Conservation (phyloP, 30 jellyfish, hydroid and myxozoan genomes). For the Aurelia aurita complex sp. Pacific region DNA sequence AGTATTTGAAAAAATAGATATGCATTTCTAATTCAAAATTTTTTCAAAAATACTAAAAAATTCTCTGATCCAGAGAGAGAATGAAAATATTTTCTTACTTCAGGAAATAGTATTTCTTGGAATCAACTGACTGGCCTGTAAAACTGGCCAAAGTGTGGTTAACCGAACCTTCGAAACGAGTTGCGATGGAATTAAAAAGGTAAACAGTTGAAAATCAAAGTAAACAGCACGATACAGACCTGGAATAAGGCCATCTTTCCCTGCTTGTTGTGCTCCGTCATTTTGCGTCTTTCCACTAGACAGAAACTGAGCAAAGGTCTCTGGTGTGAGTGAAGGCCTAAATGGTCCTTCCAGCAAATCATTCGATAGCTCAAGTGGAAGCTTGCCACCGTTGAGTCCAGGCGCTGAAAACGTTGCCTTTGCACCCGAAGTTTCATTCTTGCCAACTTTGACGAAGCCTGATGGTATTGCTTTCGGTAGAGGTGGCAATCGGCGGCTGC, state of each 20-base stretch:
- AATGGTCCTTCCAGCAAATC: constrained; percentile 74
- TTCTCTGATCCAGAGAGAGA: too few species aligned
- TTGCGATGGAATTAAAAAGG: not conserved
- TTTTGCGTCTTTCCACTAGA: too few species aligned
- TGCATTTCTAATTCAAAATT: too few species aligned
- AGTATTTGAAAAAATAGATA: too few species aligned
- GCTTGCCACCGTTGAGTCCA: constrained; percentile 16
- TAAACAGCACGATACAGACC: constrained; percentile 14
- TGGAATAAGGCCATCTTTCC: constrained; percentile 34
- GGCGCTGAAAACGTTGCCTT: constrained; percentile 32
- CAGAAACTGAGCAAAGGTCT: constrained; percentile 45
- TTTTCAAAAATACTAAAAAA: too few species aligned
- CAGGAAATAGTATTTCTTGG: too few species aligned
- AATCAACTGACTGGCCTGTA: too few species aligned
- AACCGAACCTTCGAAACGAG: constrained; percentile 25
- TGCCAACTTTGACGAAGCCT: constrained; percentile 39
- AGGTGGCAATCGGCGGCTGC: constrained; percentile 90
- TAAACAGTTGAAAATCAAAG: constrained; percentile 3
- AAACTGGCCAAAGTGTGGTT: not conserved
- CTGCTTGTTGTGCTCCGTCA: constrained; percentile 7
- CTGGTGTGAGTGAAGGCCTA: constrained; percentile 69
- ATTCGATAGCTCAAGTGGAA: constrained; percentile 46
- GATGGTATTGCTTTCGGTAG: constrained; percentile 61
- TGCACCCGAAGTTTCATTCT: constrained; percentile 7
- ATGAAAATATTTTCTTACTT: too few species aligned